phyloP scores from a whole-genome alignment of 2,888 invertebrate genomes.

The Aricia artaxerxes region DNA sequence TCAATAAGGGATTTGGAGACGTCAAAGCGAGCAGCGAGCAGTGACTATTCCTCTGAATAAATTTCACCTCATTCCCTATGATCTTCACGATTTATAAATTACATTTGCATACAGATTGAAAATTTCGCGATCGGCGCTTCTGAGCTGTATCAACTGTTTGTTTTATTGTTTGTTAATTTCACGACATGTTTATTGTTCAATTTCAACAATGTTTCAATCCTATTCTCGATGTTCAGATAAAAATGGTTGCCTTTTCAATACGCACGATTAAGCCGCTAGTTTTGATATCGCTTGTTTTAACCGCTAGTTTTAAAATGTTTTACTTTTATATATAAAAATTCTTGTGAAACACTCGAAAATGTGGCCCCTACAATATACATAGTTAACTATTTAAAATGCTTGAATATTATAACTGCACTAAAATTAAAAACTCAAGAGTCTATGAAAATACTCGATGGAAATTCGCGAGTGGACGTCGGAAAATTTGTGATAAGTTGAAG shows the following conservation, averaged over 20 bases:
- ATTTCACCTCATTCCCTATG: constrained; percentile 26
- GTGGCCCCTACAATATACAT: neutral
- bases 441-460: neutral
- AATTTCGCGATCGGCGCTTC: constrained; percentile 50
- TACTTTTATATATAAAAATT: neutral
- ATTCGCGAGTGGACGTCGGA: neutral
- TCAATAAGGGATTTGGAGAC: constrained; percentile 19
- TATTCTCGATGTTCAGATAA: neutral
- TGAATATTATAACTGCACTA: neutral
- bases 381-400: neutral
- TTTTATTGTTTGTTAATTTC: constrained; percentile 26
- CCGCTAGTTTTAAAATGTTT: neutral
- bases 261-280: neutral
- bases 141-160: constrained; percentile 28
- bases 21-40: constrained; percentile 1
- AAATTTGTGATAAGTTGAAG: constrained; percentile 3
- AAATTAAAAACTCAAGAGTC: neutral
- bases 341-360: neutral
- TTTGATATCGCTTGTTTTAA: neutral
- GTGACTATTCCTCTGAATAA: constrained; percentile 24
- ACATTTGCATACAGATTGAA: constrained; percentile 72
- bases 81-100: constrained; percentile 40
- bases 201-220: constrained; percentile 4
- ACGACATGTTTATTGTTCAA: neutral
- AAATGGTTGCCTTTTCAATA: neutral